Evolutionary conservation across 2,113 vertebrate species (phyloP).

Genomic region (Urocynchramus pylzowi): DNA sequence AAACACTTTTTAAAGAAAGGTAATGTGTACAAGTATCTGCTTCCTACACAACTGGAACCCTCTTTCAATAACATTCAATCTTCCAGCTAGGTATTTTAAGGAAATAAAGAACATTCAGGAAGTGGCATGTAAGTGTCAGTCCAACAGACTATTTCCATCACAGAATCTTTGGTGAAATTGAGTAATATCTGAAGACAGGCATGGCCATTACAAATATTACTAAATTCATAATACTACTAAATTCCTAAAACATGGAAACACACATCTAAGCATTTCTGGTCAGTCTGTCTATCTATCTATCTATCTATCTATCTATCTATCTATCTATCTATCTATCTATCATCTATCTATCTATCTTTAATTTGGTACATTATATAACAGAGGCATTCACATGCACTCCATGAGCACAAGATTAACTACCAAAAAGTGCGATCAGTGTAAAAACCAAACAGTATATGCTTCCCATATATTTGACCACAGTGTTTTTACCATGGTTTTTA

Average conservation of each 20-base stretch:
- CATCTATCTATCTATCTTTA: not conserved
- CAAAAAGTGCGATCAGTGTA: not conserved
- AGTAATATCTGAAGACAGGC: not conserved
- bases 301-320: not conserved
- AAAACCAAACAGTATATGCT: not conserved
- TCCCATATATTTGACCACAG: not conserved
- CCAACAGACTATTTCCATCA: not conserved
- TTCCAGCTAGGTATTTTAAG: not conserved
- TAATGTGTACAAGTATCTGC: not conserved
- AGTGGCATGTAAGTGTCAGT: not conserved
- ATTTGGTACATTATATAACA: not conserved
- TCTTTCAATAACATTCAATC: not conserved
- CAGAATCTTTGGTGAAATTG: not conserved
- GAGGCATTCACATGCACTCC: not conserved
- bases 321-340: not conserved
- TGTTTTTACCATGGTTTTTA: not conserved
- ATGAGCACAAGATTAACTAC: not conserved
- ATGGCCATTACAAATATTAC: not conserved
- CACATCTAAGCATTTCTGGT: not conserved
- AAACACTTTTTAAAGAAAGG: not conserved
- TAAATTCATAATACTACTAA: not conserved
- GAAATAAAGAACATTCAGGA: not conserved
- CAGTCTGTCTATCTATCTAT: accelerated
- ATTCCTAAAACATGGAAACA: not conserved
- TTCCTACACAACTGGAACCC: not conserved